phyloP scores from a whole-genome alignment of 1,140 invertebrate species.

The Mya arenaria region DNA sequence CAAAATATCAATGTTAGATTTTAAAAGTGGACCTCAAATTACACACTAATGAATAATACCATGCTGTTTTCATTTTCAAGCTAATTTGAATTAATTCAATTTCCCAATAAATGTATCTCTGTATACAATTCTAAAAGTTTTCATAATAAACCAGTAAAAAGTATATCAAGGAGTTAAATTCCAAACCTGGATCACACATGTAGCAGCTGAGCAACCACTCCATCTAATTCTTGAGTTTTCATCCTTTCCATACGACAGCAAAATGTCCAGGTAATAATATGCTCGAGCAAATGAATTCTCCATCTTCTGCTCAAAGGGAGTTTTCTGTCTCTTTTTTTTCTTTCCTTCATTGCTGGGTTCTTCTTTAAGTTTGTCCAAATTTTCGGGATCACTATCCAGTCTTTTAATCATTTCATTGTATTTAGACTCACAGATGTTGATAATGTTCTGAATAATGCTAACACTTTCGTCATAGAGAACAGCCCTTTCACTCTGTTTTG shows the following conservation, averaged over 20 bases:
- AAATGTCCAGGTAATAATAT: slow-evolving; percentile 74
- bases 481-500: slow-evolving; percentile 65
- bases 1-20: no score
- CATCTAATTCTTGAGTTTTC: slow-evolving; percentile 78
- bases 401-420: slow-evolving; percentile 67
- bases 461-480: slow-evolving; percentile 73
- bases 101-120: no score
- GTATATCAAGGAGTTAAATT: no score
- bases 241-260: slow-evolving; percentile 79
- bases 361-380: not conserved
- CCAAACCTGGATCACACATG: slow-evolving; percentile 66
- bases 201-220: slow-evolving; percentile 79
- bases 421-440: slow-evolving; percentile 74
- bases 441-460: slow-evolving; percentile 75
- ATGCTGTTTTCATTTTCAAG: no score
- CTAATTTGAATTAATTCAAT: no score
- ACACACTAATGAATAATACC: no score
- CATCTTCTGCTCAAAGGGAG: slow-evolving; percentile 69
- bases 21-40: no score
- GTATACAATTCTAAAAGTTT: no score
- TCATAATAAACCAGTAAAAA: no score
- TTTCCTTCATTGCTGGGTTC: slow-evolving; percentile 39
- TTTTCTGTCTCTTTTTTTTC: slow-evolving; percentile 59
- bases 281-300: slow-evolving; percentile 74
- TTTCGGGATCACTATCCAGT: slow-evolving; percentile 20